A percentile compares a stretch with the other conserved stretches of the same genome.
Conservation (phyloP, 1,140 invertebrate species). For the Spodoptera litura region DNA sequence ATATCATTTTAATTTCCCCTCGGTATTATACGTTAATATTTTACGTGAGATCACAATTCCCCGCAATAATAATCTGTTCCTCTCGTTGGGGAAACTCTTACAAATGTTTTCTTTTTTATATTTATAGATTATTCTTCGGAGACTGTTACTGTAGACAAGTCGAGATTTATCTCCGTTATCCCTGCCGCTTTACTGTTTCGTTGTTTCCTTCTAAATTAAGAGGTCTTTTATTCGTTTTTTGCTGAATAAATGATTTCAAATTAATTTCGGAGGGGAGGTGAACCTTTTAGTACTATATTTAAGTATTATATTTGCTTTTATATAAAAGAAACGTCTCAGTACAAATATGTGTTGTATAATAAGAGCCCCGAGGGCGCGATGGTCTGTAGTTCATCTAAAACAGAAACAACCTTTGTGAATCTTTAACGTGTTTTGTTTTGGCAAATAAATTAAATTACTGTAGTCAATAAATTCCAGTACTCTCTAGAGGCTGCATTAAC, state of each 20-base stretch:
- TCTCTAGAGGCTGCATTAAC: too few species aligned
- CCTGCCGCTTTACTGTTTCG: conserved; percentile 59
- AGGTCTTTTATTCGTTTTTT: conserved; percentile 68
- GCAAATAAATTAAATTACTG: neutral
- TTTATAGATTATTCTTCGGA: conserved; percentile 57
- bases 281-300: conserved; percentile 23
- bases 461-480: neutral
- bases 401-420: neutral
- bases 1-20: conserved; percentile 65
- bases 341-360: conserved; percentile 7
- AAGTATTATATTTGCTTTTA: conserved; percentile 6
- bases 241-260: conserved; percentile 75
- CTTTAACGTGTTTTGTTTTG: neutral
- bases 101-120: conserved; percentile 53
- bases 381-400: neutral
- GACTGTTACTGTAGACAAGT: conserved; percentile 58
- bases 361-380: neutral
- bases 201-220: conserved; percentile 61
- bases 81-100: conserved; percentile 55
- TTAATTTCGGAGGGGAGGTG: conserved; percentile 72
- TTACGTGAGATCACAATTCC: conserved; percentile 61
- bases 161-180: conserved; percentile 64
- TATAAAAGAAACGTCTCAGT: neutral
- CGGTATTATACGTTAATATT: conserved; percentile 63
- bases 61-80: conserved; percentile 57